Conservation (phyloP, 2,113 vertebrate species). For the Excalfactoria chinensis region DNA sequence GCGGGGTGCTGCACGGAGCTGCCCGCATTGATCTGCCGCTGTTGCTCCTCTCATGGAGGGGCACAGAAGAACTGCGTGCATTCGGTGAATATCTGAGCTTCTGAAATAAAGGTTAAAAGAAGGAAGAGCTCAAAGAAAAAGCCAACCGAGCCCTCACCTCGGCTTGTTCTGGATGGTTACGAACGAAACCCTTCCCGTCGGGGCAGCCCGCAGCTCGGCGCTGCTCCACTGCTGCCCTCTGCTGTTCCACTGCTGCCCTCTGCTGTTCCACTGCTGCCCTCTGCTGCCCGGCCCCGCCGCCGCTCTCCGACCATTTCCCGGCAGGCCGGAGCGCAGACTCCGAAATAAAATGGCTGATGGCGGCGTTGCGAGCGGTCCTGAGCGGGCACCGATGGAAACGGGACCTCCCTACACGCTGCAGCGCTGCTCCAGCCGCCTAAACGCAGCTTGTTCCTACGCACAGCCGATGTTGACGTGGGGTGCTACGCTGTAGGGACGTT, state of each 20-base stretch:
- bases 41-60: slow-evolving; percentile 22
- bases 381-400: no score
- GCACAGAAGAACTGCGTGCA: not conserved
- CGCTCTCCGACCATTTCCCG: slow-evolving; percentile 32
- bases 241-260: slow-evolving; percentile 35
- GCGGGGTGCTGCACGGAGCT: not conserved
- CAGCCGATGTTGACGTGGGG: no score
- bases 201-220: no score
- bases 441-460: no score
- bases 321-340: not conserved
- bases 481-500: no score
- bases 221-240: not conserved
- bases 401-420: not conserved
- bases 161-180: not conserved
- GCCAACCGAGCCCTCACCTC: fast-evolving
- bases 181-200: not conserved
- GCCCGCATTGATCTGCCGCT: not conserved
- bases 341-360: slow-evolving; percentile 74
- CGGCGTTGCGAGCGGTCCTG: not conserved
- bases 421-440: not conserved
- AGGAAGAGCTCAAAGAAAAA: not conserved
- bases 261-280: slow-evolving; percentile 28
- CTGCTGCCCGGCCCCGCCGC: not conserved
- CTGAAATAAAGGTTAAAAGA: slow-evolving; percentile 66
- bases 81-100: slow-evolving; percentile 39